Base-by-base conservation (phyloP, 2,888 invertebrate species). In the Tetragonula carbonaria region DNA sequence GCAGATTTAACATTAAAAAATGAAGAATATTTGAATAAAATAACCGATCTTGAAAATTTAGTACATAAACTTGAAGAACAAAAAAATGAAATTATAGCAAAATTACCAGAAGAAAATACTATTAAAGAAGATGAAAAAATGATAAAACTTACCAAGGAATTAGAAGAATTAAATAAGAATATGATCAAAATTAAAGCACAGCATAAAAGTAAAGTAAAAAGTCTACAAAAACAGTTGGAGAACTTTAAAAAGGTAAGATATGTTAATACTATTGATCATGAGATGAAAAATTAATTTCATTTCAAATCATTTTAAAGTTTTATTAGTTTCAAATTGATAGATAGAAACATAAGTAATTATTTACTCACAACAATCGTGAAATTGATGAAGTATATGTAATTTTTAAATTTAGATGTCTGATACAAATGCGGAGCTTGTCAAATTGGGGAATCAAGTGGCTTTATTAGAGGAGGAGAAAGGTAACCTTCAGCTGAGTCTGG, bases 401-500 rank as follows among this genome's bases (percentile, higher is more conserved):
- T 78, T 50, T 38, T 57, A 45, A 8, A 66, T 96, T 90, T 96
- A 97, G 95, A 95, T 96, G 63, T 96, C 96, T 62, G 97, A 97
- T 92, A 94, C 96, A 21, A 96, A 97, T 94, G 96, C 96, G 62
- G 96, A 97, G 93, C 95, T 97, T 80, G 95, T 96, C 0, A 96
- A 95, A 89, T 94, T 97, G 72, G 96, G 96, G 85, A 97, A 97
- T 90, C 97, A 96, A 95, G 96, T 98, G 84, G 97, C 97, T 21
- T 97, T 98, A 93, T 95, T 98, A 87, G 98, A 98, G 95, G 98
- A 98, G 94, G 98, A 98, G 95, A 98, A 98, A 95, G 98, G 98
- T 91, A 98, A 98, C 95, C 96, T 98, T 93, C 98, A 98, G 95
- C 95, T 98, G 93, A 97, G 97, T 95, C 96, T 98, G 93, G 97